Base-by-base conservation (phyloP, 2,888 invertebrate species). In the Thereva nobilitata region DNA sequence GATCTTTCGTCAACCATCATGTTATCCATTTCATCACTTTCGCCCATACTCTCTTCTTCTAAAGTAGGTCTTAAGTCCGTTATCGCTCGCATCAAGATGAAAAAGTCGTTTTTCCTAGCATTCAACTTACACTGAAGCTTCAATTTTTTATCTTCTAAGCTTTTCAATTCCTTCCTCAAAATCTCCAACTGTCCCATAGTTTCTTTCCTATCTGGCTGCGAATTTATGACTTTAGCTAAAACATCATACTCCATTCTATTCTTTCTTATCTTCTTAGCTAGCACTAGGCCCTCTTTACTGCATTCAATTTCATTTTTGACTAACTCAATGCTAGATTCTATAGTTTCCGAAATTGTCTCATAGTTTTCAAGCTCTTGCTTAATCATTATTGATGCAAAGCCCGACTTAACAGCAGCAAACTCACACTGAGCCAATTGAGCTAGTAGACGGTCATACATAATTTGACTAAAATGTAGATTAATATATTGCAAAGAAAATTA, bases 191-290 rank as follows among this genome's bases (percentile, higher is more conserved):
- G 84, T 71, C 89, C 87, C 67, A 85, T 81, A 0, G 91, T 93
- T 71, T 91, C 90, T 74, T 89, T 90, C 72, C 96, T 85, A 75
- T 95, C 94, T 0, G 96, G 95, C 76, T 96, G 94, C 74, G 91
- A 88, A 72, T 89, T 90, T 70, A 97, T 96, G 0, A 95, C 88
- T 78, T 93, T 93, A 0, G 96, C 96, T 47, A 97, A 76, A 8
- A 95, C 89, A 83, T 97, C 95, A 82, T 97, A 97, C 78, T 96
- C 95, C 82, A 92, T 90, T 74, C 93, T 86, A 78, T 97, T 94
- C 77, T 93, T 93, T 9, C 96, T 86, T 37, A 95, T 89, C 72
- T 90, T 88, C 77, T 93, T 93, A 0, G 95, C 95, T 75, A 91
- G 86, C 50, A 89, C 86, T 5, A 95, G 80, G 73, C 93, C 92